phyloP scores from a whole-genome alignment of 2,113 vertebrate genomes.

The Conger conger region DNA sequence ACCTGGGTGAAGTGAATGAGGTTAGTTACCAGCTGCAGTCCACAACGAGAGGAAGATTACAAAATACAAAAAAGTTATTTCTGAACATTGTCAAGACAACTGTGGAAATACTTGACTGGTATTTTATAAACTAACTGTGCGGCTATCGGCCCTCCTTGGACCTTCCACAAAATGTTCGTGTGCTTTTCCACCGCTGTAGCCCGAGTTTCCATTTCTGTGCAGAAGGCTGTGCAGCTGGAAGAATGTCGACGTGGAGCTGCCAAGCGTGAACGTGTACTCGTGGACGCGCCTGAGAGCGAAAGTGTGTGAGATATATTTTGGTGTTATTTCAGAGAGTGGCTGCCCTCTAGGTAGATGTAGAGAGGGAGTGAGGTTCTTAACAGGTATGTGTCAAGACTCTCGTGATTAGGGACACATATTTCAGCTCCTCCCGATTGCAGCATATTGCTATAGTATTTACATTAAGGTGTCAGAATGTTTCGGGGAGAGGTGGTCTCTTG shows the following conservation, averaged over 20 bases:
- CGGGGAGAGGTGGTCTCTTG: neutral
- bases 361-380: conserved; percentile 55
- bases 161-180: conserved; percentile 51
- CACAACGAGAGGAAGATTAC: conserved; percentile 59
- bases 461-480: conserved; percentile 42
- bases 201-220: conserved; percentile 60
- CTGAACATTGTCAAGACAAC: conserved; percentile 33
- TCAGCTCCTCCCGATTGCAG: conserved; percentile 40
- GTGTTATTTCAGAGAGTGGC: conserved; percentile 59
- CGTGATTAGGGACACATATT: conserved; percentile 41
- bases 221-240: conserved; percentile 75
- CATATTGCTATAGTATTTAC: conserved; percentile 27
- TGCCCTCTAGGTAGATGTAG: conserved; percentile 44
- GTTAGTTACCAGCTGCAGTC: conserved; percentile 58
- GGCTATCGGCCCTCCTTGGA: conserved; percentile 51
- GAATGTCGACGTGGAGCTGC: conserved; percentile 85
- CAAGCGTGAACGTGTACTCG: conserved; percentile 77
- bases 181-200: conserved; percentile 57
- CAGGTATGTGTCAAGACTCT: conserved; percentile 50
- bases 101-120: conserved; percentile 27
- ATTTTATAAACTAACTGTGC: conserved; percentile 36
- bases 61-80: conserved; percentile 52
- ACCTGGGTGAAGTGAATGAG: neutral
- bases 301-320: conserved; percentile 34
- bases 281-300: conserved; percentile 62